Conservation (phyloP, 2,888 invertebrate genomes). For the Orchesellides sinensis region DNA sequence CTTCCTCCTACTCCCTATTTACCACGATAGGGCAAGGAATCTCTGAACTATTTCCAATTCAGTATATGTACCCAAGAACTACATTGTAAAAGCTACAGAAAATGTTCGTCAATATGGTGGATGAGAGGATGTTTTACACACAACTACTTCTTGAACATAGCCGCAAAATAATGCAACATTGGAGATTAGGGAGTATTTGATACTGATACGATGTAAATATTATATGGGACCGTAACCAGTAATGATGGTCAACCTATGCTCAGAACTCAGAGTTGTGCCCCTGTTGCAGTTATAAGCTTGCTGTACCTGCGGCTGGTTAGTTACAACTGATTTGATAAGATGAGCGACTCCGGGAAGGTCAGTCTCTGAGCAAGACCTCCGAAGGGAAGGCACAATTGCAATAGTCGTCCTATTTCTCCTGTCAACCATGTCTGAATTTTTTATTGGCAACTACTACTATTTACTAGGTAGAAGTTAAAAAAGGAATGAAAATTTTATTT, state of each 20-base stretch:
- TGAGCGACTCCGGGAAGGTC: constrained; percentile 71
- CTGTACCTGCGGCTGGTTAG: constrained; percentile 52
- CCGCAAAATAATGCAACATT: neutral
- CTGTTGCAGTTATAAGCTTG: too few species aligned
- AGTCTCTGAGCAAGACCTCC: constrained; percentile 70
- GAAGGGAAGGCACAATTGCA: constrained; percentile 66
- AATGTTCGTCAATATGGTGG: too few species aligned
- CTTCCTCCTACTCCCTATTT: constrained; percentile 64
- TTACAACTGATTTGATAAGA: constrained; percentile 67
- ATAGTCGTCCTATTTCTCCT: constrained; percentile 68
- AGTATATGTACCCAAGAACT: too few species aligned
- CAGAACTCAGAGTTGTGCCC: too few species aligned
- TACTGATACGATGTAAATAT: too few species aligned
- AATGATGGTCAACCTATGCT: too few species aligned
- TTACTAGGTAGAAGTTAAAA: constrained; percentile 5
- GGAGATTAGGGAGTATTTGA: too few species aligned
- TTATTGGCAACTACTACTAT: constrained; percentile 5
- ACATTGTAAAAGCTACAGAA: too few species aligned
- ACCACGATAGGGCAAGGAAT: constrained; percentile 14
- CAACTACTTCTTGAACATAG: constrained; percentile 13
- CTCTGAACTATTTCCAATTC: too few species aligned
- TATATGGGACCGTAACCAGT: too few species aligned
- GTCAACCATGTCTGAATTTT: constrained; percentile 54
- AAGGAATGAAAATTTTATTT: neutral
- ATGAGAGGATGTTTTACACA: too few species aligned